Evolutionary conservation across 2,113 vertebrate species (phyloP).

Genomic region (Sturnira hondurensis): DNA sequence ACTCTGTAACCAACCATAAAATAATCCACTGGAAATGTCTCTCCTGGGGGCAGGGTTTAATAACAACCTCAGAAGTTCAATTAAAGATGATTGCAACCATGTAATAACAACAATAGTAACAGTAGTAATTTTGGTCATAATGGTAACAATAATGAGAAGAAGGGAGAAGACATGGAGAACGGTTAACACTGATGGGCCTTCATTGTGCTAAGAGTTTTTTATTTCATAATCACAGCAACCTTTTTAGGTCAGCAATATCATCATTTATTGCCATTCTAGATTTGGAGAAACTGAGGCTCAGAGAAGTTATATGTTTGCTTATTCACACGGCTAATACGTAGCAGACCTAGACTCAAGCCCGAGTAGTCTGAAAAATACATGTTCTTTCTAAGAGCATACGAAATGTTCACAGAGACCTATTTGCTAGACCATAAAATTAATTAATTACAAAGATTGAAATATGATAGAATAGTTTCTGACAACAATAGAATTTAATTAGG

Average conservation of each 20-base stretch:
- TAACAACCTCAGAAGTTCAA: background rate
- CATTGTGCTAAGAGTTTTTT: background rate
- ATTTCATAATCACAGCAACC: background rate
- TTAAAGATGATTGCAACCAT: background rate
- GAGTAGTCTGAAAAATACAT: background rate
- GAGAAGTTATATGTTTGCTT: background rate
- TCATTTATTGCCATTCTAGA: background rate
- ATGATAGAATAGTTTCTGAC: background rate
- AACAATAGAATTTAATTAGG: background rate
- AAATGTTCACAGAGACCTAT: background rate
- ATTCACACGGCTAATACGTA: background rate
- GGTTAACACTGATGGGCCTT: rapidly evolving
- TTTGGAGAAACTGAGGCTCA: background rate
- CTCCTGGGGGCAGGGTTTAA: background rate
- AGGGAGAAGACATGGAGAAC: background rate
- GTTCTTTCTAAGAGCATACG: background rate
- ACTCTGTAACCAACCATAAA: background rate
- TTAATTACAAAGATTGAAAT: background rate
- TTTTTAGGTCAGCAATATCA: background rate
- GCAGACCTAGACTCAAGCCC: background rate
- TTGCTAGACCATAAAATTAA: background rate
- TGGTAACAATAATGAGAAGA: background rate
- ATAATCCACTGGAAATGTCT: background rate
- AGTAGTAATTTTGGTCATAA: background rate
- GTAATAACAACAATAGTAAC: background rate